phyloP scores from a whole-genome alignment of 2,113 vertebrate species.

The Ophthalmolycus amberensis region DNA sequence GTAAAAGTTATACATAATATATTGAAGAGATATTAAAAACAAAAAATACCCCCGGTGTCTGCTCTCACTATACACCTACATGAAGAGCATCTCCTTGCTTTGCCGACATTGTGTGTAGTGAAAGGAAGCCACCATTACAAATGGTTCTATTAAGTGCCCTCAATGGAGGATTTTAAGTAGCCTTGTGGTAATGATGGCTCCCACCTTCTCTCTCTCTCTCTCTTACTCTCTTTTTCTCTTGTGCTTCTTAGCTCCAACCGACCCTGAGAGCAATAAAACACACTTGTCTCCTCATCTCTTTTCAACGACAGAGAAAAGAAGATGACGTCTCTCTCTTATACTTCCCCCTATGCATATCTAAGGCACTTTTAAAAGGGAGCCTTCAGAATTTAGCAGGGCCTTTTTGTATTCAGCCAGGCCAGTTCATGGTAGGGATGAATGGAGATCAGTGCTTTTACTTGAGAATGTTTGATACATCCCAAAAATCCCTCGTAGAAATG shows the following conservation, averaged over 20 bases:
- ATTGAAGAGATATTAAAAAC: too few relatives aligned
- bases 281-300: conserved; percentile 74
- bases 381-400: conserved; percentile 69
- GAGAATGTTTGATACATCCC: conserved; percentile 75
- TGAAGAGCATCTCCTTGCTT: conserved; percentile 60
- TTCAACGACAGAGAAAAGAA: conserved; percentile 70
- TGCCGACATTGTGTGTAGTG: conserved; percentile 45
- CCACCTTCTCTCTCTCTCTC: conserved; percentile 55
- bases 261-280: conserved; percentile 75
- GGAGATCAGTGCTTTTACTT: conserved; percentile 79
- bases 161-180: conserved; percentile 76
- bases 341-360: conserved; percentile 65
- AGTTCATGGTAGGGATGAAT: conserved; percentile 77
- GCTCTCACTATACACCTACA: conserved; percentile 55
- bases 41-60: not conserved
- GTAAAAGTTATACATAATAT: too few relatives aligned
- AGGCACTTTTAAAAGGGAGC: conserved; percentile 59
- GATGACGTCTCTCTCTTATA: conserved; percentile 66
- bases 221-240: conserved; percentile 51
- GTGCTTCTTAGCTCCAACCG: conserved; percentile 31
- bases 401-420: conserved; percentile 77
- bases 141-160: conserved; percentile 81
- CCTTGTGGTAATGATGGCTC: conserved; percentile 75
- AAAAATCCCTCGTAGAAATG: conserved; percentile 75
- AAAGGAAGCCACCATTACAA: conserved; percentile 78